Conservation (phyloP, 2,888 invertebrate species). For the Atherix ibis region DNA sequence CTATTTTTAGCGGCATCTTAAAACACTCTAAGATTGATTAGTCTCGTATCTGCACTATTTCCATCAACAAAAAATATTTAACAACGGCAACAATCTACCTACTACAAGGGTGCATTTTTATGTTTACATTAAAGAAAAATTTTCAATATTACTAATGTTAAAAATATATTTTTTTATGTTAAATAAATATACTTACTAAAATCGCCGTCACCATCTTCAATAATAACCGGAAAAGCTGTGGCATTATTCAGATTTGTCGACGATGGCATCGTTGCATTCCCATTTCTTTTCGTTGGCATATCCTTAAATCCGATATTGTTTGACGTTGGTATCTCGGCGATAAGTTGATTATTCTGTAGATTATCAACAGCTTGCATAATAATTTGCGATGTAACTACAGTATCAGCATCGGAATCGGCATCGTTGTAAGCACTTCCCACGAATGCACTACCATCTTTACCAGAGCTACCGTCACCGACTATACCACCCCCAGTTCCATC, state of each 20-base stretch:
- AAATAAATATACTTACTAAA: slow-evolving; percentile 13
- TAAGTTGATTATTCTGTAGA: slow-evolving; percentile 26
- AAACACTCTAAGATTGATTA: too few species aligned
- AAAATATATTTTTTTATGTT: too few species aligned
- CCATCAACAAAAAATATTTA: too few species aligned
- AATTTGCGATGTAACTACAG: slow-evolving; percentile 11
- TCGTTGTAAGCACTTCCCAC: neutral
- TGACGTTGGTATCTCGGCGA: slow-evolving; percentile 16
- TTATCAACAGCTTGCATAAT: slow-evolving; percentile 20
- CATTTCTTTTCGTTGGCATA: slow-evolving; percentile 7
- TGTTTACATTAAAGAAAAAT: too few species aligned
- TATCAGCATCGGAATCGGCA: slow-evolving; percentile 6
- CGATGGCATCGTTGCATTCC: slow-evolving; percentile 5
- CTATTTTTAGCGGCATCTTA: too few species aligned
- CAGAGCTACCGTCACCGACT: slow-evolving; percentile 1
- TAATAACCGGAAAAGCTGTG: slow-evolving; percentile 22
- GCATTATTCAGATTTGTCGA: slow-evolving; percentile 20
- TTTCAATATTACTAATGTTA: too few species aligned
- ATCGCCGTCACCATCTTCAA: slow-evolving; percentile 19
- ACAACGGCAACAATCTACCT: too few species aligned
- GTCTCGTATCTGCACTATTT: too few species aligned
- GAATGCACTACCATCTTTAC: slow-evolving; percentile 3
- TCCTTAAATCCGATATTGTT: slow-evolving; percentile 7
- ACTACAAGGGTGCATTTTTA: too few species aligned
- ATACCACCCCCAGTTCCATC: slow-evolving; percentile 16